phyloP scores from a whole-genome alignment of 2,113 vertebrate genomes.

The Mesoclemmys tuberculata region DNA sequence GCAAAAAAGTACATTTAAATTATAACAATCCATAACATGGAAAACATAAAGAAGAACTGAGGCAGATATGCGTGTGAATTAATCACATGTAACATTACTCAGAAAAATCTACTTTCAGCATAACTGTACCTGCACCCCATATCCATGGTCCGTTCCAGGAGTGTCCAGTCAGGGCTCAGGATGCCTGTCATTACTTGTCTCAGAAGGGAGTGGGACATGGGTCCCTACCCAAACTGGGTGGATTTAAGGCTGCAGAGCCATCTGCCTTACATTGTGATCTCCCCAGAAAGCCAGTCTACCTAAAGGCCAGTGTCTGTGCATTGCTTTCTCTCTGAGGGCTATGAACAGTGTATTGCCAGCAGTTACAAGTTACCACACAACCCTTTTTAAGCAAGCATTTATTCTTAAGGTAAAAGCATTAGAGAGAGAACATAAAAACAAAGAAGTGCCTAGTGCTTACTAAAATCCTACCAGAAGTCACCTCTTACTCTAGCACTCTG shows the following conservation, averaged over 20 bases:
- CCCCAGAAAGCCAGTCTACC: background rate
- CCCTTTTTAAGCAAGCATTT: background rate
- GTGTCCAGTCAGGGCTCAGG: too few species aligned
- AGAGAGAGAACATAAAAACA: background rate
- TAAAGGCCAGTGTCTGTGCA: background rate
- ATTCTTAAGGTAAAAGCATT: background rate
- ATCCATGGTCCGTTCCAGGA: too few species aligned
- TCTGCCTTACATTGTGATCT: background rate
- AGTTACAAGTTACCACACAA: background rate
- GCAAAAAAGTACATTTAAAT: background rate
- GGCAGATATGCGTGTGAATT: too few species aligned
- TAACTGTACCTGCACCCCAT: too few species aligned
- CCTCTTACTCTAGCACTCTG: background rate
- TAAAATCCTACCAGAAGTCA: background rate
- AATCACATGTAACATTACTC: too few species aligned
- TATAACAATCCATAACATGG: background rate
- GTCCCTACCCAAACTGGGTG: too few species aligned
- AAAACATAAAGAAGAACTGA: background rate
- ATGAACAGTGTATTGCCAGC: background rate
- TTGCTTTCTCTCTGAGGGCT: background rate
- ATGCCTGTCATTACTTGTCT: too few species aligned
- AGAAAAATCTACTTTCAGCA: too few species aligned
- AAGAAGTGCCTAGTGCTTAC: background rate
- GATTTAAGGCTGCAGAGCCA: background rate
- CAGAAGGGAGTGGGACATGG: too few species aligned